Percentiles rank a stretch among this genome's conserved stretches.
phyloP scores from a whole-genome alignment of 2,113 vertebrate species.

The Scomber scombrus region DNA sequence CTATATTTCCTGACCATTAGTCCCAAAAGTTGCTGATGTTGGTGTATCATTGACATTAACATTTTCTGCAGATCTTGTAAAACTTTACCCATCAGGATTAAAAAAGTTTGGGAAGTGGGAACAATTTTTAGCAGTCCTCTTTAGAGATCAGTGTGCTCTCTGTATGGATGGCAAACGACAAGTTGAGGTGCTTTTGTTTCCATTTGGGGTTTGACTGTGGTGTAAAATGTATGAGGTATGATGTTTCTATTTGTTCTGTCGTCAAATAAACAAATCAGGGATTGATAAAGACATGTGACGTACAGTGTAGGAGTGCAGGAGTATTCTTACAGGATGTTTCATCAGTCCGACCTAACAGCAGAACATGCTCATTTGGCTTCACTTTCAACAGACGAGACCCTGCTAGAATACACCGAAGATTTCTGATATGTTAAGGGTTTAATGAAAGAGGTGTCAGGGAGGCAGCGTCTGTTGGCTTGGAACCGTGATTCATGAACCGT shows the following conservation, averaged over 20 bases:
- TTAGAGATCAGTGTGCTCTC: no score
- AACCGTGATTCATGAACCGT: background rate
- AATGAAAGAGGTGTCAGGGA: slow-evolving; percentile 14
- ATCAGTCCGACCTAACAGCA: slow-evolving; percentile 45
- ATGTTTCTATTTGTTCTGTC: slow-evolving; percentile 37
- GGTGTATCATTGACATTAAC: no score
- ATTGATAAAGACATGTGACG: slow-evolving; percentile 33
- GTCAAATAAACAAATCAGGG: slow-evolving; percentile 53
- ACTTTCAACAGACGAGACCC: slow-evolving; percentile 20
- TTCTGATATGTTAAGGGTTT: slow-evolving; percentile 33
- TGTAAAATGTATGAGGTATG: slow-evolving; percentile 24
- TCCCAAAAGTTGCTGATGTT: no score
- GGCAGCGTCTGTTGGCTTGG: slow-evolving; percentile 9
- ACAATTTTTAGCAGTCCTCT: no score
- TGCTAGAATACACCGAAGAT: slow-evolving; percentile 33
- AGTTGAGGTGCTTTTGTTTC: slow-evolving; percentile 29
- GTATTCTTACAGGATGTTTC: slow-evolving; percentile 56
- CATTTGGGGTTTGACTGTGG: background rate
- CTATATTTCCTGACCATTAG: no score
- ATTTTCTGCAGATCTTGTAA: no score
- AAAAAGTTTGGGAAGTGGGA: no score
- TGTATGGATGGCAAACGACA: slow-evolving; percentile 1
- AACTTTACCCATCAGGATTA: no score
- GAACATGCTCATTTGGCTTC: slow-evolving; percentile 38
- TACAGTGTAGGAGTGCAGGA: slow-evolving; percentile 13